Conservation (phyloP, 2,888 invertebrate species). For the Metellina segmentata region DNA sequence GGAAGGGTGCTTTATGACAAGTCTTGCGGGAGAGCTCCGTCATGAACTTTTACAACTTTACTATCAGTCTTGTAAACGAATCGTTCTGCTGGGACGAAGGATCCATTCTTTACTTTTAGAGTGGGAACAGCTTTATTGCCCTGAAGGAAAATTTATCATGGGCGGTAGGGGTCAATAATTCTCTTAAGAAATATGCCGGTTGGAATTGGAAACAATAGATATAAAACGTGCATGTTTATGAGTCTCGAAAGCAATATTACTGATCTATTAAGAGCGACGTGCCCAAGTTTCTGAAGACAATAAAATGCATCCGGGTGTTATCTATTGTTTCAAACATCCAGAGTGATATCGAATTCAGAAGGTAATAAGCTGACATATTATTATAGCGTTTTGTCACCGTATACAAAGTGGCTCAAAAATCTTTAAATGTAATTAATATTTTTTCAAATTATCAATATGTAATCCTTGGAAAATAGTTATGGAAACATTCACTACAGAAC, state of each 20-base stretch:
- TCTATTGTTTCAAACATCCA: background rate
- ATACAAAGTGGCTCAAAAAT: too few relatives aligned
- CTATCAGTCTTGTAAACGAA: slow-evolving; percentile 44
- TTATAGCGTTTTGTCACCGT: too few relatives aligned
- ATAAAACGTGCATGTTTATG: slow-evolving; percentile 10
- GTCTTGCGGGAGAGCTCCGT: slow-evolving; percentile 42
- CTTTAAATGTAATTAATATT: too few relatives aligned
- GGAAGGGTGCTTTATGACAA: slow-evolving; percentile 43
- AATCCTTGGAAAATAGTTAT: too few relatives aligned
- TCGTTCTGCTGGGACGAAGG: slow-evolving; percentile 12
- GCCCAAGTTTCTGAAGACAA: background rate
- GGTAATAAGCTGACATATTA: too few relatives aligned
- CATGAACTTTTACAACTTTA: slow-evolving; percentile 68
- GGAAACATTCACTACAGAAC: too few relatives aligned
- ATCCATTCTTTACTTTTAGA: slow-evolving; percentile 32
- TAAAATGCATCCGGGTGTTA: background rate
- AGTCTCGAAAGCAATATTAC: slow-evolving; percentile 17
- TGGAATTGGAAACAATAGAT: slow-evolving; percentile 14
- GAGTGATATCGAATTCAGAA: too few relatives aligned
- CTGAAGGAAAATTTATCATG: background rate
- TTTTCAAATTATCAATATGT: too few relatives aligned
- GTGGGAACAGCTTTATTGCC: slow-evolving; percentile 37
- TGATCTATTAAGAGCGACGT: background rate
- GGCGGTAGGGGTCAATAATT: slow-evolving; percentile 22
- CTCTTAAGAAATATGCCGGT: slow-evolving; percentile 12